Base-by-base conservation (phyloP, 2,797 vertebrate species). In the Oophaga sylvatica region DNA sequence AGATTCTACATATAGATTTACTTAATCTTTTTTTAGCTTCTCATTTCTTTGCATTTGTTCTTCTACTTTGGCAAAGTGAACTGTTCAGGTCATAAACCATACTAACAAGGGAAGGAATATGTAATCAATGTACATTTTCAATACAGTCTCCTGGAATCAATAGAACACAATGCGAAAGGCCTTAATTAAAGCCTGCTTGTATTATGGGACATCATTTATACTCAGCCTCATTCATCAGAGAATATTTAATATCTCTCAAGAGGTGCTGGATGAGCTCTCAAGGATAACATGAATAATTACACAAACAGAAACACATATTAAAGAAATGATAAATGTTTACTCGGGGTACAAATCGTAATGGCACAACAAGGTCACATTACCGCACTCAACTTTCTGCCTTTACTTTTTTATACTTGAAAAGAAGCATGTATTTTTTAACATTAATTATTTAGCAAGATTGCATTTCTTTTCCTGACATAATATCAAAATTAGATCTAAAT, bases 311-410 rank as follows among this genome's bases (percentile, higher is more conserved):
- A 26, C 41, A 48, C 35, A 41, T 26, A 81, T 29, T 53, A 81
- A 81, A 67, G 60, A 22, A 45, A 81, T 81, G 60, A 81, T 29
- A 80, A 80, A 81, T 81, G 63, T 65, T 62, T 67, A 65, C 80
- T 81, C 62, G 0, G 59, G 31, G 62, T 16, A 67, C 17, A 4
- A 67, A 4, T 62, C 80, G 3, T 15, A 1, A 1, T 41, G 35
- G 35, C 5, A 41, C 35, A 5, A 63, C 35, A 76, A 76, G 45
- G 75, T 77, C 75, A 77, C 45, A 26, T 26, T 16, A 26, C 1
- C 0, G 13, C 9, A 5, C n/a, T 22, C 41, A n/a, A 76, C 73
- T 53, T 56, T 77, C 41, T 77, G 22, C 20, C 48, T 53, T 75
- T 0, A 29, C 48, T 77, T 15, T 48, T 71, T 73, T 71, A 19